phyloP scores from a whole-genome alignment of 2,797 vertebrate species.

The Phalanger gymnotis region DNA sequence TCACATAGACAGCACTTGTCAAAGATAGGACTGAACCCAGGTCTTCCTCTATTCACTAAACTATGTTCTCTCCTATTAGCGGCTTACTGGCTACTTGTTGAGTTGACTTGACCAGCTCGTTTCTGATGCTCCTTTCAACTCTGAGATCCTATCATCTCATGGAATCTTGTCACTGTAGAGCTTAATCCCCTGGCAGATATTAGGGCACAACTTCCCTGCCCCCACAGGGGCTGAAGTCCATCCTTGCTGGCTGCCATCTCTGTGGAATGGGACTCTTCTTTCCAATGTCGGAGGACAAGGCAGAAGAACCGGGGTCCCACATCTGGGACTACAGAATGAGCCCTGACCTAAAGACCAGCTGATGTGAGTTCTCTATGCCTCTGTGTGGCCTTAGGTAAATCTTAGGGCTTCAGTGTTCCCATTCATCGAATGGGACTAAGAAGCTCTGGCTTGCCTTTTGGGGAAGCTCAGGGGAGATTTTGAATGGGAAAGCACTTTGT shows the following conservation, averaged over 20 bases:
- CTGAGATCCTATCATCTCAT: not conserved
- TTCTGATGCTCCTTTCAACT: not conserved
- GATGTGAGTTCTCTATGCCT: not conserved
- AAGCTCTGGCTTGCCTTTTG: not conserved
- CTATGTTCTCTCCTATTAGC: not conserved
- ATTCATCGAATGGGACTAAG: not conserved
- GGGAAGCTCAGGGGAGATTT: not conserved
- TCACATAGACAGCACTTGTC: not conserved
- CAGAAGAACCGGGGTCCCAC: not conserved
- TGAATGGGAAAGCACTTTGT: not conserved
- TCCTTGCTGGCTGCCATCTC: not conserved
- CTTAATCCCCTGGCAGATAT: not conserved
- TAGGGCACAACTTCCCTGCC: not conserved
- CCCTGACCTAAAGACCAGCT: not conserved
- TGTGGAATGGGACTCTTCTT: not conserved
- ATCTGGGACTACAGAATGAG: not conserved
- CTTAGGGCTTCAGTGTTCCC: not conserved
- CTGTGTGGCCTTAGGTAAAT: not conserved
- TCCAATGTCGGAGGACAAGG: not conserved
- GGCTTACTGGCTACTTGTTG: not conserved
- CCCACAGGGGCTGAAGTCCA: not conserved
- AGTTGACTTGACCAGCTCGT: not conserved
- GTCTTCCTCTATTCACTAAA: not conserved
- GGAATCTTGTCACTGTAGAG: not conserved
- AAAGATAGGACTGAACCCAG: not conserved